A percentile compares a stretch with the other conserved stretches of the same genome.
phyloP scores from a whole-genome alignment of 2,888 invertebrate species.

The Hoplodrina ambigua region DNA sequence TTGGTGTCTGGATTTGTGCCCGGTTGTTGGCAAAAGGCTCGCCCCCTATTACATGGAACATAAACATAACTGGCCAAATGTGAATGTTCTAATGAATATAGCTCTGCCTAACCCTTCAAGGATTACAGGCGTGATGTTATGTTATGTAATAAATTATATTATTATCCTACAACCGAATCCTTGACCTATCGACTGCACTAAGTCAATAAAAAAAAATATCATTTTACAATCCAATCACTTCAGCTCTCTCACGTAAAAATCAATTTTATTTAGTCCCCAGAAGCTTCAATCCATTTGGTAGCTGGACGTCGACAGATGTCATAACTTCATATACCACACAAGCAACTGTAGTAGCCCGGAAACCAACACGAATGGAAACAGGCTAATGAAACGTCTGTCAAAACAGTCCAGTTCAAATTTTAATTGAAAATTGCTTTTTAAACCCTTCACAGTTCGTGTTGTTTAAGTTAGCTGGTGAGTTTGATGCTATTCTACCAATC shows the following conservation, averaged over 20 bases:
- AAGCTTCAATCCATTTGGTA: conserved; percentile 8
- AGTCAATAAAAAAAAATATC: too few species aligned
- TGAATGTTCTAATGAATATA: too few species aligned
- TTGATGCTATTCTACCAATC: conserved; percentile 45
- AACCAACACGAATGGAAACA: conserved; percentile 74
- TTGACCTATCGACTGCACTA: too few species aligned
- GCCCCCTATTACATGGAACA: too few species aligned
- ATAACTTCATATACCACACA: conserved; percentile 43
- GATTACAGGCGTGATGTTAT: too few species aligned
- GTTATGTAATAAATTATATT: too few species aligned
- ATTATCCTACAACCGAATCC: too few species aligned
- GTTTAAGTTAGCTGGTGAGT: conserved; percentile 64
- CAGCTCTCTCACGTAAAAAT: neutral
- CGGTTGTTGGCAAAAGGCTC: too few species aligned
- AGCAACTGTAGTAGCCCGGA: conserved; percentile 46
- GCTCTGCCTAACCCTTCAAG: too few species aligned
- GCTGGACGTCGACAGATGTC: conserved; percentile 28
- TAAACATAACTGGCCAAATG: too few species aligned
- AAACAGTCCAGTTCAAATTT: conserved; percentile 79
- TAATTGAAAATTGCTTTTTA: conserved; percentile 85
- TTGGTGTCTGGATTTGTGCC: too few species aligned
- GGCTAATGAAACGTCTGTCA: conserved; percentile 90
- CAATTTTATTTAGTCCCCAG: neutral
- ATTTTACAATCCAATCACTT: neutral
- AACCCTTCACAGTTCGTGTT: conserved; percentile 74